Evolutionary conservation across 1,140 invertebrate genomes (phyloP), one percentile per base, ranked within the genome.

Genomic region (Pararge aegeria): DNA sequence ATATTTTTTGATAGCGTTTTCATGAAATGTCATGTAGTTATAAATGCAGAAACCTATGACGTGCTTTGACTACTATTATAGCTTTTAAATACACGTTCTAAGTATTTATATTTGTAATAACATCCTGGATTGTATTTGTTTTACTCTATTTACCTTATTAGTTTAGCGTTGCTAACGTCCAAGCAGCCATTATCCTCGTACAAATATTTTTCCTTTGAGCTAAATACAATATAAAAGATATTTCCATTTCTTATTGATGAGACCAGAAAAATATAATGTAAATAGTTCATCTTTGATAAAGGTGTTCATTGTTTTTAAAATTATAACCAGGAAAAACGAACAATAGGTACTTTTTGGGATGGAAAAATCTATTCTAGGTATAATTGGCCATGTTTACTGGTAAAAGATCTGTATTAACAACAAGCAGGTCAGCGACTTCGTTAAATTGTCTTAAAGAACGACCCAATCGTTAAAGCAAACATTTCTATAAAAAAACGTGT

Each of bases 121-220:
- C 49, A 51, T 51, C 49, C 29, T 51, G 24, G 29, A n/a, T 15
- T 34, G 27, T 51, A 51, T 34, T 34, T 51, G 21, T 34, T 34
- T 10, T 10, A 34, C n/a, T 51, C 18, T 51, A 51, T 51, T 51
- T 51, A 18, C 49, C 49, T 51, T 29, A 18, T 19, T 51, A 51
- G 24, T 51, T 29, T 10, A 34, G 15, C 27, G 10, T 29, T 34
- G 13, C 44, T 16, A 16, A 29, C 49, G 49, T 51, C 38, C 16
- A 42, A 42, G 38, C 15, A 51, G 29, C 10, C 13, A 34, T 34
- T 9, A 51, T 34, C 16, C 27, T 20, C 16, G 12, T 34, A 42
- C 38, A 51, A 51, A 51, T 51, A 51, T 50, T 29, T 29, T 50
- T 19, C 21, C 21, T n/a, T 16, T n/a, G n/a, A 27, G 5, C 5